Percentiles rank a stretch among this genome's conserved stretches.
These are phyloP conservation scores for Neocrepidodera transversa DNA, from an alignment of 2,888 invertebrate genomes.

Conservation along the genomic window DNA sequence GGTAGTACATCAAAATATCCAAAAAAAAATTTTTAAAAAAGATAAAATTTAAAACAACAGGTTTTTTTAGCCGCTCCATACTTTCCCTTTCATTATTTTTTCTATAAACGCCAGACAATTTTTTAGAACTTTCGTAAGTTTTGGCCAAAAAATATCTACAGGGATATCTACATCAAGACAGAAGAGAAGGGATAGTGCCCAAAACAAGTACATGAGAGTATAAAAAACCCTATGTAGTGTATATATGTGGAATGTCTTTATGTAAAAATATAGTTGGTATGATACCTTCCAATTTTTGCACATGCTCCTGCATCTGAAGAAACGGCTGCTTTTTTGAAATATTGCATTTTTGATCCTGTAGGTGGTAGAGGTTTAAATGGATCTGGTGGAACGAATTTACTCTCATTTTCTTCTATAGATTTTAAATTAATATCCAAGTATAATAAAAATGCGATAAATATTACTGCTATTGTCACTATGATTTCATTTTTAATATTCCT, in stretches of 20 bases:
- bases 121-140: too few relatives aligned
- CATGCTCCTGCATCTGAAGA: constrained; percentile 80
- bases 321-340: constrained; percentile 74
- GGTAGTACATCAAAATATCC: too few relatives aligned
- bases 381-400: constrained; percentile 66
- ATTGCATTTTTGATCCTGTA: constrained; percentile 71
- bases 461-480: background rate
- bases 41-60: too few relatives aligned
- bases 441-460: background rate
- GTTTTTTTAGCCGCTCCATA: too few relatives aligned
- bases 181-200: too few relatives aligned
- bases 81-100: too few relatives aligned
- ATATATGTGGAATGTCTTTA: background rate
- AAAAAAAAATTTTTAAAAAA: too few relatives aligned
- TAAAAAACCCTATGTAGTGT: background rate
- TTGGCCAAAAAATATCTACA: too few relatives aligned
- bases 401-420: background rate
- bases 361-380: constrained; percentile 69
- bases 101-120: too few relatives aligned
- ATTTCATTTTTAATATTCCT: background rate
- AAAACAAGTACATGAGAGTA: too few relatives aligned
- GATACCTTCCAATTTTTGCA: constrained; percentile 78
- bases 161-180: too few relatives aligned
- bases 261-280: too few relatives aligned
- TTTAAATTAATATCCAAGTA: background rate